These are phyloP conservation scores for Sorex maritimensis DNA, from an alignment of 2,797 vertebrate genomes.

Conservation along the genomic window DNA sequence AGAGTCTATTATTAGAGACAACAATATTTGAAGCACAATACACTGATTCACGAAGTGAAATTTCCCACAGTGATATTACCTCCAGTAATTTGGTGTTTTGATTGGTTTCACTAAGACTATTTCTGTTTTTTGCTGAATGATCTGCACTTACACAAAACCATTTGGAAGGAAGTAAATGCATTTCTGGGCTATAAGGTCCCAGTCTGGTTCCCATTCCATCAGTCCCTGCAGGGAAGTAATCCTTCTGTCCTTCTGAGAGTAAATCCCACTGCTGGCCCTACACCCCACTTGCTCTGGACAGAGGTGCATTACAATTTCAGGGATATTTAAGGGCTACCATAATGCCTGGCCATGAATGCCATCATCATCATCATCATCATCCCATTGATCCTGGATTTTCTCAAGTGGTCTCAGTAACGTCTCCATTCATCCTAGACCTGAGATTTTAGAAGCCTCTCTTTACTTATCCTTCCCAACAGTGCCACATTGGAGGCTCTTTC, in stretches of 20 bases:
- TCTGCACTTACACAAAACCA: constrained; percentile 29
- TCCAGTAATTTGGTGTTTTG: constrained; percentile 30
- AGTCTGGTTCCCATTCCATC: background rate
- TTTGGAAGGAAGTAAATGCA: constrained; percentile 22
- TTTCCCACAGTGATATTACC: constrained; percentile 7
- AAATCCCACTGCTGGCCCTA: background rate
- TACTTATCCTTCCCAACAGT: too few species aligned
- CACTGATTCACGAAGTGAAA: constrained; percentile 26
- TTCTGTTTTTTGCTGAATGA: constrained; percentile 54
- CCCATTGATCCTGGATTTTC: too few species aligned
- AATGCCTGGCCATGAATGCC: constrained; percentile 48
- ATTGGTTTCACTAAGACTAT: constrained; percentile 46
- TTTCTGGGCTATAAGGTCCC: background rate
- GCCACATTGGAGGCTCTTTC: too few species aligned
- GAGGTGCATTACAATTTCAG: constrained; percentile 54
- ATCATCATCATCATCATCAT: background rate
- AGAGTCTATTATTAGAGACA: constrained; percentile 66
- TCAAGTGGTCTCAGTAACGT: too few species aligned
- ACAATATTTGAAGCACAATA: constrained; percentile 62
- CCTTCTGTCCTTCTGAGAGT: background rate
- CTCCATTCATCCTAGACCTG: too few species aligned
- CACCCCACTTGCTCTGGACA: background rate
- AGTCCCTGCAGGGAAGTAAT: background rate
- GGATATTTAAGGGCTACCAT: constrained; percentile 44
- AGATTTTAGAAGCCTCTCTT: too few species aligned